Evolutionary conservation across 2,888 invertebrate genomes (phyloP).

Genomic region (Ectropis crepuscularia): DNA sequence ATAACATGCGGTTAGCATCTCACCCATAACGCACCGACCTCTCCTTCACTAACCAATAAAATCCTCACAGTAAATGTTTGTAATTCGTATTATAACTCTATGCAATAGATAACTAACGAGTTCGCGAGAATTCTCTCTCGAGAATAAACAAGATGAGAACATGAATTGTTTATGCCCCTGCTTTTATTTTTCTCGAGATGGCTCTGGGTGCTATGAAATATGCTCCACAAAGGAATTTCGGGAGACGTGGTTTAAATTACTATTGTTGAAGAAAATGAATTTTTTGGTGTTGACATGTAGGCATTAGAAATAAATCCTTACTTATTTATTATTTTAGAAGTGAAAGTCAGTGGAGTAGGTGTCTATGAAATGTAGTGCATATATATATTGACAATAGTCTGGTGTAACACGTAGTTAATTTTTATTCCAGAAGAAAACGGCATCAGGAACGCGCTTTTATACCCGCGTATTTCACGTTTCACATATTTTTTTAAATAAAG

Average conservation of each 20-base stretch:
- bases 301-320: not conserved
- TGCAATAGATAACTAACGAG: slow-evolving; percentile 43
- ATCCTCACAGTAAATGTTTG: slow-evolving; percentile 43
- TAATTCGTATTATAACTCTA: slow-evolving; percentile 41
- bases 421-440: too few species aligned
- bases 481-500: too few species aligned
- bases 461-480: too few species aligned
- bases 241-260: slow-evolving; percentile 12
- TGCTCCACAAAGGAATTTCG: slow-evolving; percentile 17
- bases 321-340: too few species aligned
- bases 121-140: slow-evolving; percentile 32
- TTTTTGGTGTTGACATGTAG: not conserved
- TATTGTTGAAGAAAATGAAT: not conserved
- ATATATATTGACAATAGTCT: too few species aligned
- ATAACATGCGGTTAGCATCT: not conserved
- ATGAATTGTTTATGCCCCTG: slow-evolving; percentile 40
- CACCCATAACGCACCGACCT: slow-evolving; percentile 4
- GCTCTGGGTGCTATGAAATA: slow-evolving; percentile 25
- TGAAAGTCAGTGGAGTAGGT: too few species aligned
- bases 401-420: too few species aligned
- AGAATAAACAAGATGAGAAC: slow-evolving; percentile 38
- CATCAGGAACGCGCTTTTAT: too few species aligned
- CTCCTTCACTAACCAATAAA: slow-evolving; percentile 32
- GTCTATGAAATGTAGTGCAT: too few species aligned
- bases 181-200: slow-evolving; percentile 29